Percentiles rank a stretch among this genome's conserved stretches.
Conservation (phyloP, 2,888 invertebrate species). For the Eledona agricola region DNA sequence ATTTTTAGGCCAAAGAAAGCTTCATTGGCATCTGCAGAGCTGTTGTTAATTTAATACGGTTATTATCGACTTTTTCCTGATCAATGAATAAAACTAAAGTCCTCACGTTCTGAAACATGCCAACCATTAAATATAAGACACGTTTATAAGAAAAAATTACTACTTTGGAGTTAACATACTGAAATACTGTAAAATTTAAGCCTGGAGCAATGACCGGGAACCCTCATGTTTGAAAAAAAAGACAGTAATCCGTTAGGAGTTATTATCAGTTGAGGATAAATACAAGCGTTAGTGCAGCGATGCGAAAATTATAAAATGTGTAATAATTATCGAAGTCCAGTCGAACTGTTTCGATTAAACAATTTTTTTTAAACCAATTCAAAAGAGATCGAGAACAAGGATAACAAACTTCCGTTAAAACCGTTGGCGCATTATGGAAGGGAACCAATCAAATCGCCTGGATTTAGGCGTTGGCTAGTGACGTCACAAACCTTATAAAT, state of each 20-base stretch:
- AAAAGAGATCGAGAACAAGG: conserved; percentile 37
- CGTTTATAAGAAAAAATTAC: conserved; percentile 4
- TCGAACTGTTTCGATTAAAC: neutral
- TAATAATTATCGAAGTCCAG: too few species aligned
- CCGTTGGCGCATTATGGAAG: conserved; percentile 38
- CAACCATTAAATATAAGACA: too few species aligned
- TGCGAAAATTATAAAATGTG: conserved; percentile 1
- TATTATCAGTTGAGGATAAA: too few species aligned
- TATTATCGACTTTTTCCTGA: too few species aligned
- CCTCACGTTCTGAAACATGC: too few species aligned
- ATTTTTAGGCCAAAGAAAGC: conserved; percentile 30
- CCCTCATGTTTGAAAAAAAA: neutral
- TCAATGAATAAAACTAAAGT: too few species aligned
- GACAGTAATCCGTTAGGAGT: too few species aligned
- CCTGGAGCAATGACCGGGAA: conserved; percentile 6
- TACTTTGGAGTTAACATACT: neutral
- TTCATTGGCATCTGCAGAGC: neutral
- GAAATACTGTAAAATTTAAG: neutral
- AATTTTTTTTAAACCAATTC: conserved; percentile 4
- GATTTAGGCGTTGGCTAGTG: conserved; percentile 65
- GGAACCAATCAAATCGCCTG: conserved; percentile 63
- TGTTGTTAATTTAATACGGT: too few species aligned
- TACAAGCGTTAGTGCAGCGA: too few species aligned
- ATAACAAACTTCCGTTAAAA: conserved; percentile 47
- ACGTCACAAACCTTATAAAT: conserved; percentile 68